A percentile compares a stretch with the other conserved stretches of the same genome.
Conservation (phyloP, 2,113 vertebrate species). For the Trichechus manatus region DNA sequence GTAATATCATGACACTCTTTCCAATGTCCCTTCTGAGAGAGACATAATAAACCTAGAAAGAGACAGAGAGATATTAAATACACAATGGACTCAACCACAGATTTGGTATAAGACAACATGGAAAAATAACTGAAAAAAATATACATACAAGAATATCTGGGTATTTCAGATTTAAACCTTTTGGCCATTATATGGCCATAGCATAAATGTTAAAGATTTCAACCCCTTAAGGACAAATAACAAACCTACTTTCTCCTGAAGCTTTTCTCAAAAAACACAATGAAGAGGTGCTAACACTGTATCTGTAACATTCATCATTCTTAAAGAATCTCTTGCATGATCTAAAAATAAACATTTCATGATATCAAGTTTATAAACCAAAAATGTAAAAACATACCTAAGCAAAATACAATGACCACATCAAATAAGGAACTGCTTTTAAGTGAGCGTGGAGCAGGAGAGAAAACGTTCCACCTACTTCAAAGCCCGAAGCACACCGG, state of each 20-base stretch:
- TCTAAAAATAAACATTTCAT: conserved; percentile 68
- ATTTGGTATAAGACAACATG: background rate
- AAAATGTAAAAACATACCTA: conserved; percentile 75
- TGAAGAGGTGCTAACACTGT: background rate
- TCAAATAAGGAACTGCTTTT: conserved; percentile 62
- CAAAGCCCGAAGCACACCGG: conserved; percentile 48
- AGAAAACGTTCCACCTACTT: conserved; percentile 30
- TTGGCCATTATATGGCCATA: background rate
- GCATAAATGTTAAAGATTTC: conserved; percentile 15
- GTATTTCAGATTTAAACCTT: conserved; percentile 24
- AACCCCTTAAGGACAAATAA: conserved; percentile 44
- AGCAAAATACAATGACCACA: conserved; percentile 59
- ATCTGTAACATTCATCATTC: conserved; percentile 46
- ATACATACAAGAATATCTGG: background rate
- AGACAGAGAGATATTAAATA: background rate
- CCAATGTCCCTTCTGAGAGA: background rate
- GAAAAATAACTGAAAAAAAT: conserved; percentile 25
- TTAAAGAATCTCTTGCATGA: conserved; percentile 56
- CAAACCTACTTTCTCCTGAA: conserved; percentile 44
- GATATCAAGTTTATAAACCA: conserved; percentile 64
- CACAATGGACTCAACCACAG: background rate
- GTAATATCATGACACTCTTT: background rate
- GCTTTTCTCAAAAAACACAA: conserved; percentile 34
- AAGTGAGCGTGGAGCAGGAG: conserved; percentile 1
- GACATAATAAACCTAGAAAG: too few relatives aligned